A percentile compares a stretch with the other conserved stretches of the same genome.
Evolutionary conservation across 2,113 vertebrate genomes (phyloP).

Genomic region (Zapus hudsonius): DNA sequence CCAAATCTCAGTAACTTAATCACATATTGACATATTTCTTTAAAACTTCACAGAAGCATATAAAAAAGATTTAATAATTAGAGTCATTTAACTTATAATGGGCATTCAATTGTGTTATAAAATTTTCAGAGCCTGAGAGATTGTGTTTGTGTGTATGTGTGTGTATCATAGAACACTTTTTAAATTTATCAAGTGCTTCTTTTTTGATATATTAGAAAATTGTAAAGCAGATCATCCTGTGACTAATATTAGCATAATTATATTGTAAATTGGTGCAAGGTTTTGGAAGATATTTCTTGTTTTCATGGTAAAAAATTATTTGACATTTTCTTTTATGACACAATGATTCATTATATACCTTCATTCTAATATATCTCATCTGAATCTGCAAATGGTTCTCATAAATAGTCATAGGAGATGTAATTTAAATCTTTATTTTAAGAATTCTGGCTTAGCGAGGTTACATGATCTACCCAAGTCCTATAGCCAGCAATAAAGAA

Average conservation of each 20-base stretch:
- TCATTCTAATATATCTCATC: not conserved
- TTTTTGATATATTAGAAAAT: not conserved
- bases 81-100: not conserved
- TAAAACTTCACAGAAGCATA: not conserved
- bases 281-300: not conserved
- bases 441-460: not conserved
- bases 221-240: not conserved
- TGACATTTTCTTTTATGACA: not conserved
- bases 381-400: not conserved
- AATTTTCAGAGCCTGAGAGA: not conserved
- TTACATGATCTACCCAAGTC: not conserved
- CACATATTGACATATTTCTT: not conserved
- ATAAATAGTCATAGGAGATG: not conserved
- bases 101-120: not conserved
- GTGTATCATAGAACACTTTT: not conserved
- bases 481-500: not conserved
- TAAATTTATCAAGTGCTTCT: not conserved
- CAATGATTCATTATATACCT: not conserved
- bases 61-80: not conserved
- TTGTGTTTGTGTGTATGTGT: not conserved
- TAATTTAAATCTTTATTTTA: not conserved
- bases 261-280: not conserved
- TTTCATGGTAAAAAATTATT: not conserved
- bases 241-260: not conserved
- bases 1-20: not conserved